Conservation (phyloP, 2,113 vertebrate species). For the Tylochromis polylepis region DNA sequence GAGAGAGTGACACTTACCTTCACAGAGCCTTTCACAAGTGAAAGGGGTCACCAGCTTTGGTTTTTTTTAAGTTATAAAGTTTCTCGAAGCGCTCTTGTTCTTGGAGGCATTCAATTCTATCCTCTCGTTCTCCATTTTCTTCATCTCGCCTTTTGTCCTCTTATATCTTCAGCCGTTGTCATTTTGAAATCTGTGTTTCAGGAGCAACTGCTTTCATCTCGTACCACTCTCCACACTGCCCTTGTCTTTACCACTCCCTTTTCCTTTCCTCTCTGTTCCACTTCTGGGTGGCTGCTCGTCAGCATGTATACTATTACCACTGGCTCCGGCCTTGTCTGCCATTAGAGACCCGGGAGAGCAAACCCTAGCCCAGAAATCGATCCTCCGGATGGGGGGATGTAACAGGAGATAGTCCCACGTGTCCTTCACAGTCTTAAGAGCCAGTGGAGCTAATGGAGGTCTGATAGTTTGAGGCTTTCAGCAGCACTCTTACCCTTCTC, state of each 20-base stretch:
- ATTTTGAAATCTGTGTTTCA: slow-evolving; percentile 8
- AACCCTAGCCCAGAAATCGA: slow-evolving; percentile 96
- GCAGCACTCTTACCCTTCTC: slow-evolving; percentile 28
- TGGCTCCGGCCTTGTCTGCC: slow-evolving; percentile 87
- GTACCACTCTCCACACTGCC: slow-evolving; percentile 32
- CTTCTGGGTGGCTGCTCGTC: slow-evolving; percentile 70
- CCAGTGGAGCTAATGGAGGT: slow-evolving; percentile 60
- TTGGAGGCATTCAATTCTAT: background rate
- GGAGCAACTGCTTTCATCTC: slow-evolving; percentile 41
- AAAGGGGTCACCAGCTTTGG: background rate
- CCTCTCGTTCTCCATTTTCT: background rate
- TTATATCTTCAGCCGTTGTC: slow-evolving; percentile 26
- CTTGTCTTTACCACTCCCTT: slow-evolving; percentile 66
- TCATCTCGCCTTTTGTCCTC: slow-evolving; percentile 9
- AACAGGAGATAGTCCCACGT: slow-evolving; percentile 82
- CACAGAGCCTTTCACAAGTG: background rate
- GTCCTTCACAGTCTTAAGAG: slow-evolving; percentile 69
- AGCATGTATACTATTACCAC: slow-evolving; percentile 92
- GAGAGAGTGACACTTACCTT: slow-evolving; percentile 31
- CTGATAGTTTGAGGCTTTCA: slow-evolving; percentile 54
- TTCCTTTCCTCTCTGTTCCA: slow-evolving; percentile 8
- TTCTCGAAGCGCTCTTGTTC: background rate
- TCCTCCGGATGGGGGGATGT: slow-evolving; percentile 85
- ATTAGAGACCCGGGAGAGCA: slow-evolving; percentile 93
- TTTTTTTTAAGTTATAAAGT: background rate